Percentiles rank a stretch among this genome's conserved stretches.
Evolutionary conservation across 1,140 invertebrate genomes (phyloP).

Genomic region (Pogonomyrmex barbatus): DNA sequence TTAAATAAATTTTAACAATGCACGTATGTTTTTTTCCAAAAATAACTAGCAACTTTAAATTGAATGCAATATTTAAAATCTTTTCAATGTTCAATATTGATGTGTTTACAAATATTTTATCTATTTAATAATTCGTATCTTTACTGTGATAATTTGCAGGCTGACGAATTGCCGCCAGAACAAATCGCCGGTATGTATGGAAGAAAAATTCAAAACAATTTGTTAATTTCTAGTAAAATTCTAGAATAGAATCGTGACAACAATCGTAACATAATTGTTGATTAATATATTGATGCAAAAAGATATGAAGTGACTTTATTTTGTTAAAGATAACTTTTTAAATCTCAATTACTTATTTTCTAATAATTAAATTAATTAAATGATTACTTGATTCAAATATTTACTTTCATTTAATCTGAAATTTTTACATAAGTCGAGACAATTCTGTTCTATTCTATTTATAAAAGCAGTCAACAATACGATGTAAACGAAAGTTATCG

Average conservation of each 20-base stretch:
- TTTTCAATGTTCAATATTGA: background rate
- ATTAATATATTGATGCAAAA: background rate
- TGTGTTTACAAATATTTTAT: background rate
- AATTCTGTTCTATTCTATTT: background rate
- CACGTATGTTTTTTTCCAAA: conserved; percentile 39
- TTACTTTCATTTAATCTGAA: no score
- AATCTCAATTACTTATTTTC: background rate
- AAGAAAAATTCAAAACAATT: background rate
- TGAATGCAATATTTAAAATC: background rate
- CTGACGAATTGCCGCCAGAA: conserved; percentile 88
- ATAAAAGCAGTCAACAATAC: background rate
- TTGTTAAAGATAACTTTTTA: background rate
- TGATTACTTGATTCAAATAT: no score
- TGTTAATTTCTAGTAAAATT: background rate
- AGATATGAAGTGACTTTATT: background rate
- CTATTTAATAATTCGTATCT: background rate
- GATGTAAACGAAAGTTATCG: background rate
- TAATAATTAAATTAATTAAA: background rate
- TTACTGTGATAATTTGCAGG: conserved; percentile 81
- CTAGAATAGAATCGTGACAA: background rate
- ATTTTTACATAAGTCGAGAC: background rate
- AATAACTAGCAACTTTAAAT: conserved; percentile 31
- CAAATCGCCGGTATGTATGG: conserved; percentile 87
- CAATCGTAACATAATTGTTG: background rate
- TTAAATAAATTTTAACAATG: conserved; percentile 43